Evolutionary conservation across 2,797 vertebrate species (phyloP).

Genomic region (Coranthus polyacanthus): DNA sequence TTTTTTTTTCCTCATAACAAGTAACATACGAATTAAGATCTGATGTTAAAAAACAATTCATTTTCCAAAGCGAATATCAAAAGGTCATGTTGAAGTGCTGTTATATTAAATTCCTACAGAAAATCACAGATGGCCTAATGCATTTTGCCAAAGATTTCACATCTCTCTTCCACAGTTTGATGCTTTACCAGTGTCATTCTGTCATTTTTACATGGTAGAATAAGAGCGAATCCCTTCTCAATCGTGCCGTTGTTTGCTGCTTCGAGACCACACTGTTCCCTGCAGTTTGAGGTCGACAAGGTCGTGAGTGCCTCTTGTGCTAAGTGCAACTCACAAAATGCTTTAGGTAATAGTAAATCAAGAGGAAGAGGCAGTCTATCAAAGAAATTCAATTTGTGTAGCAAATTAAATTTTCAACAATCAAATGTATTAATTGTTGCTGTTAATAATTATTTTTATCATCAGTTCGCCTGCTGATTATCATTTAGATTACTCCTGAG

Average conservation of each 20-base stretch:
- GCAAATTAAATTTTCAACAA: background rate
- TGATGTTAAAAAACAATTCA: too few relatives aligned
- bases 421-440: background rate
- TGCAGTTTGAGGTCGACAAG: conserved; percentile 16
- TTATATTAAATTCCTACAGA: too few relatives aligned
- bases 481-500: background rate
- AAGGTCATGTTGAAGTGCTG: too few relatives aligned
- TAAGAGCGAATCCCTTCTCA: too few relatives aligned
- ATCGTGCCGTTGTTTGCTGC: background rate
- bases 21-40: too few relatives aligned
- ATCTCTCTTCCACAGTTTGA: too few relatives aligned
- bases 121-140: too few relatives aligned
- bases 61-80: too few relatives aligned
- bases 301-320: conserved; percentile 21
- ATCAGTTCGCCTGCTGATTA: background rate
- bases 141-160: too few relatives aligned
- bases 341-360: conserved; percentile 17
- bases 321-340: conserved; percentile 19
- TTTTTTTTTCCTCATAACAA: too few relatives aligned
- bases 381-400: background rate
- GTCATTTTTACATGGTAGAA: too few relatives aligned
- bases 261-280: background rate
- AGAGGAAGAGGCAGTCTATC: conserved; percentile 25
- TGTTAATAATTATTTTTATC: background rate
- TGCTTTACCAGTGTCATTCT: too few relatives aligned